Base-by-base conservation (phyloP, 23 tunicate genomes). In the Botrylloides violaceus region DNA sequence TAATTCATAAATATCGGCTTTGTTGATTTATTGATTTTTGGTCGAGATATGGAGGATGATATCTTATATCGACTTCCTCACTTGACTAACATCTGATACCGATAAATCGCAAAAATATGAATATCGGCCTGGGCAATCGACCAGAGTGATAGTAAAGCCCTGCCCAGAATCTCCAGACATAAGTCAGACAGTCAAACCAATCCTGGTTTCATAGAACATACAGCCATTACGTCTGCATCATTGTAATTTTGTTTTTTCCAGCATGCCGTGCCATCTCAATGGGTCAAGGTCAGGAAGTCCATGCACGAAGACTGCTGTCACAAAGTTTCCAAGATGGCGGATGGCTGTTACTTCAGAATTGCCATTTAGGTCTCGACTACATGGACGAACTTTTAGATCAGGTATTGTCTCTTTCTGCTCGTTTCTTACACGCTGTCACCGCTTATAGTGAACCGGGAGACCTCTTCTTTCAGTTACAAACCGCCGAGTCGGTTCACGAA, bases 261-360 rank as follows among this genome's bases (percentile, higher is more conserved):
- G 96, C 92, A 3, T 82, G 96, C 49, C 86, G 99, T 36, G 81
- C 99, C 3, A 79, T 95, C 28, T 95, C 99, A 21, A 95, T 95
- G 99, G 99, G 99, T 6, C 99, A 95, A 64, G 99, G 99, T 39
- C 99, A 95, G 71, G 99, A 95, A 43, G 92, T 95, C 30, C 99
- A 95, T 65, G 99, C 99, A 28, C 58, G 99, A 22, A 70, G 99
- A 47, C 53, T 95, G 49, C 80, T 87, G 27, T 32, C 79, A 19
- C 96, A 87, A 56, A 78, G 91, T 39, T 95, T 87, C 53, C 78
- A 76, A 25, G 99, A 95, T 66, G 99, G 99, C 0, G 99, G 99
- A 19, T 95, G 99, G 99, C 56, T 95, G 34, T 64, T 95, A 33
- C 80, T 95, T 55, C 99, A 95, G 64, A 95, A 95, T 59, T 95